These are phyloP conservation scores for Lasioglossum marginatum DNA, from an alignment of 2,888 invertebrate genomes.

Conservation along the genomic window DNA sequence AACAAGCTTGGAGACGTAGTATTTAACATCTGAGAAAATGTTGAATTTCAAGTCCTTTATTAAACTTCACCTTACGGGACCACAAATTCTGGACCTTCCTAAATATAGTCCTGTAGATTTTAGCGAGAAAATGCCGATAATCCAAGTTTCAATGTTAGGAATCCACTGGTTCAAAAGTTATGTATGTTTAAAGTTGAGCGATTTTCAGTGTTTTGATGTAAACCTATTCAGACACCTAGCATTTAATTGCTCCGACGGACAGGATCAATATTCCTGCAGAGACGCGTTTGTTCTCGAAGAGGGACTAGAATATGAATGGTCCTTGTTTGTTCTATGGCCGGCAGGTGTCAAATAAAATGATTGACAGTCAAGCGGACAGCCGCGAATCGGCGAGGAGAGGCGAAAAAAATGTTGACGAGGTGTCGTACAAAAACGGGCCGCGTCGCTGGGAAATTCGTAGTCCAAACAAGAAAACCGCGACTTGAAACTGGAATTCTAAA, in stretches of 20 bases:
- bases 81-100: too few relatives aligned
- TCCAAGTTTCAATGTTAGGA: too few relatives aligned
- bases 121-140: too few relatives aligned
- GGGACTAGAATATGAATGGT: conserved; percentile 17
- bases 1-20: too few relatives aligned
- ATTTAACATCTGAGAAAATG: too few relatives aligned
- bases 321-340: conserved; percentile 42
- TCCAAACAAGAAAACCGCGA: conserved; percentile 21
- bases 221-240: neutral
- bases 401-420: conserved; percentile 43
- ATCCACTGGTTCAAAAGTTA: too few relatives aligned
- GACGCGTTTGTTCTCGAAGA: conserved; percentile 16
- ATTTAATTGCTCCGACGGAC: neutral
- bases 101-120: too few relatives aligned
- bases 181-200: too few relatives aligned
- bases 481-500: conserved; percentile 30
- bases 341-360: conserved; percentile 51
- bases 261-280: neutral
- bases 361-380: conserved; percentile 36
- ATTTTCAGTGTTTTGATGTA: too few relatives aligned
- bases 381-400: neutral
- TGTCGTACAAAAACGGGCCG: conserved; percentile 40
- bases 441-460: conserved; percentile 22
- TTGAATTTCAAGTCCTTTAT: too few relatives aligned
- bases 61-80: too few relatives aligned